Base-by-base conservation (phyloP, 2,888 invertebrate species). In the Nezara viridula region DNA sequence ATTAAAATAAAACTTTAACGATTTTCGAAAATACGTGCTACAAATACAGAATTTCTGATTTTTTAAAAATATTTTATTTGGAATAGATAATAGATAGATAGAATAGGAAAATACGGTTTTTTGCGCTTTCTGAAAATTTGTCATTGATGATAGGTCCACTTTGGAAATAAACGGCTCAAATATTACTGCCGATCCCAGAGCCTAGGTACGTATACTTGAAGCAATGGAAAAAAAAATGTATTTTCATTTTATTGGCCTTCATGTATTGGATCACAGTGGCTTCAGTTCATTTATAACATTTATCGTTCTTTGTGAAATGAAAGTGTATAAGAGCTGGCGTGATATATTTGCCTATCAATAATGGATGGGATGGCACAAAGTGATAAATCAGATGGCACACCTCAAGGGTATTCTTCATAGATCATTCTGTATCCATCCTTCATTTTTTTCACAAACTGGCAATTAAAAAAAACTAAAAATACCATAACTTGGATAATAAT, bases 341-440 rank as follows among this genome's bases (percentile, higher is more conserved):
- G 40, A 40, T 77, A 37, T 77, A 77, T 40, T 40, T 77, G 7
- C 9, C 37, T 77, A 40, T 77, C 77, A 40, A 77, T 77, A 37
- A 77, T 40, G 77, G 77, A 40, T 77, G 77, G 40, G 40, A 40
- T 21, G 77, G 77, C 37, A 40, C 27, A 5, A 40, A 40, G 40
- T 77, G 77, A 77, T 77, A 40, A 40, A 77, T 77, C 60, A 12
- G 77, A 77, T 6, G 37, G 32, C 77, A 77, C 77, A 77, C 32
- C 77, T 40, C 77, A 77, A 37, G 37, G 77, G 40, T 77, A 40
- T 77, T 40, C 32, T 40, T 40, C 77, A 77, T 77, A 21, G 40
- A 77, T 77, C 77, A 37, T 77, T 77, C 32, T 24, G 4, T 77
- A 77, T 77, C 40, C 40, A 27, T 21, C 7, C 40, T 40, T 40